Conservation (phyloP, 2,797 vertebrate species). For the Tenualosa thibaudeaui region DNA sequence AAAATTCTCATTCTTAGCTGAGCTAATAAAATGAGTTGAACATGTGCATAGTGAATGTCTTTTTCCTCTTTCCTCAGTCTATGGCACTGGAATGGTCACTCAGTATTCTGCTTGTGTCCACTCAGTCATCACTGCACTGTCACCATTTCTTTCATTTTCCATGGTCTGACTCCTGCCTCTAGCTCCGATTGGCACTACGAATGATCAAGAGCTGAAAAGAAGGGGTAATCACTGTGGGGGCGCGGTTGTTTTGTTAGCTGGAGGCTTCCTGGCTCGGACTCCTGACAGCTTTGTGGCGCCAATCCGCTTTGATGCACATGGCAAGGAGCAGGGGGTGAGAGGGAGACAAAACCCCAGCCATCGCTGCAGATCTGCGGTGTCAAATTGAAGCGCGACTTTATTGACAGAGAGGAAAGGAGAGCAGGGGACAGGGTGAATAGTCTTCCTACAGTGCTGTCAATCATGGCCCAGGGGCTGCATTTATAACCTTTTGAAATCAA, state of each 20-base stretch:
- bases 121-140: background rate
- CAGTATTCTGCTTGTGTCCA: background rate
- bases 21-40: background rate
- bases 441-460: background rate
- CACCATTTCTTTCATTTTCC: background rate
- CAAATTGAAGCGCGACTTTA: background rate
- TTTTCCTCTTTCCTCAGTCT: background rate
- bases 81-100: background rate
- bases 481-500: conserved; percentile 13
- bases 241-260: conserved; percentile 9
- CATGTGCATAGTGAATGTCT: background rate
- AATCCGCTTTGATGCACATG: background rate
- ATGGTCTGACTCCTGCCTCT: background rate
- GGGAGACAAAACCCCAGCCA: conserved; percentile 6
- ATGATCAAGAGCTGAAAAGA: background rate
- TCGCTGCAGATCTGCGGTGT: background rate
- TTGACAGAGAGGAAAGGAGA: background rate
- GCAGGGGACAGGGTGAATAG: conserved; percentile 6
- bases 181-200: background rate
- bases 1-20: background rate
- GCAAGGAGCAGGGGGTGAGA: background rate
- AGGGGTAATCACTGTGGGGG: background rate
- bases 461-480: background rate
- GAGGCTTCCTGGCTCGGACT: background rate
- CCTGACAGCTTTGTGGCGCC: background rate